A percentile compares a stretch with the other conserved stretches of the same genome.
Conservation (phyloP, 1,140 invertebrate species). For the Antheraea mylitta region DNA sequence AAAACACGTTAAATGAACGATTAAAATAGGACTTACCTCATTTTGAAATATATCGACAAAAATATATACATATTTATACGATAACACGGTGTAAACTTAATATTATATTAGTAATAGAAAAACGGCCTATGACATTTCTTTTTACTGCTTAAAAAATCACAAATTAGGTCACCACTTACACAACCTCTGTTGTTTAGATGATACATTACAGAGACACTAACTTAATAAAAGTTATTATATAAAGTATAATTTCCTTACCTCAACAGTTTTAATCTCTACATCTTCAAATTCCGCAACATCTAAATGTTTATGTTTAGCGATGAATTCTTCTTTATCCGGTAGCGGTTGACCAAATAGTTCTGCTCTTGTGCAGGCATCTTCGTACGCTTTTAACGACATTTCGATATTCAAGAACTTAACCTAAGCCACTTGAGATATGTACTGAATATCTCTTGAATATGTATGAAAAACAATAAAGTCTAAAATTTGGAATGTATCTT, state of each 20-base stretch:
- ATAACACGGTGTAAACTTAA: no score
- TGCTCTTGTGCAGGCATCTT: slow-evolving; percentile 86
- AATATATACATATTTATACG: no score
- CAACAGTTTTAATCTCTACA: slow-evolving; percentile 75
- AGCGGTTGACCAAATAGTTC: slow-evolving; percentile 85
- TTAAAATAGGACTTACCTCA: no score
- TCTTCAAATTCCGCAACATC: slow-evolving; percentile 70
- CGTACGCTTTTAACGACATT: slow-evolving; percentile 83
- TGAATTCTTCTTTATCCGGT: slow-evolving; percentile 83
- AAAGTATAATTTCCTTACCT: slow-evolving; percentile 45
- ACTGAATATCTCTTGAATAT: neutral
- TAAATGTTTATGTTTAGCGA: slow-evolving; percentile 74
- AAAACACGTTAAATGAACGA: no score
- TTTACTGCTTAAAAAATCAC: neutral
- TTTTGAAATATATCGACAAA: no score
- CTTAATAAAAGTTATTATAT: neutral
- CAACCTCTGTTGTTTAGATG: neutral
- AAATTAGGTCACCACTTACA: neutral
- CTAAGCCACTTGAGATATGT: slow-evolving; percentile 9
- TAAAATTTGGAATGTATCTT: neutral
- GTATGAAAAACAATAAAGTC: neutral
- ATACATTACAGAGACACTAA: neutral
- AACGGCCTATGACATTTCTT: slow-evolving; percentile 7
- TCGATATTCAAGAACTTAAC: slow-evolving; percentile 23
- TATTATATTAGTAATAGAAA: no score